Base-by-base conservation (phyloP, 2,888 invertebrate genomes). In the Biston betularia region DNA sequence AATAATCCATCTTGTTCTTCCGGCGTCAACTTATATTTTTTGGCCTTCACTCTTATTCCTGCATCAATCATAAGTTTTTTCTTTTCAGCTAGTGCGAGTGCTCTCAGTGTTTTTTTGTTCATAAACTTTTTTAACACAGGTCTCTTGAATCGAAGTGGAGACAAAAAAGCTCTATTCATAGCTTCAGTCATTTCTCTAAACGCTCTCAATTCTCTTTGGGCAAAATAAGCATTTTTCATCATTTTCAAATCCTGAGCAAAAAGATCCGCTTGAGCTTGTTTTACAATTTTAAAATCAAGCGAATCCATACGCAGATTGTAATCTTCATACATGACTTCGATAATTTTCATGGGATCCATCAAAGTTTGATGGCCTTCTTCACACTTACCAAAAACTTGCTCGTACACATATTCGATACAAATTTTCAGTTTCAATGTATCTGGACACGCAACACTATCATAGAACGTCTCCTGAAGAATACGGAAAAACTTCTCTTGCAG, bases 351-450 rank as follows among this genome's bases (percentile, higher is more conserved):
- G 15, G 93, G 92, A 71, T 93, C 93, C 55, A 86, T 83, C 59
- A 93, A 72, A 73, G 79, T 88, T 71, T 88, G 83, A 75, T 93
- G 93, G 3, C 92, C 93, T 78, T 93, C 93, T 75, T 93, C 93
- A 75, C 91, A 90, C 73, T 92, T 92, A 0, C 93, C 93, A 71
- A 91, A 88, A 46, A 93, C 77, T 83, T 92, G 86, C 79, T 93
- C 92, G 66, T 93, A 93, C 33, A 93, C 93, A 69, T 88, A 93
- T 79, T 93, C 93, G 44, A 93, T 86, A 75, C 93, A 93, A 67
- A 93, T 92, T 83, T 89, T 90, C 46, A 93, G 75, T 75, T 92
- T 92, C 40, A 93, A 78, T 15, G 87, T 90, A 63, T 72, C 77
- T 5, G 88, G 90, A 77, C 90, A 90, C 1, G 93, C 92, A 15